phyloP scores from a whole-genome alignment of 53 echinoderm and acorn worm genomes.

The Astropecten irregularis region DNA sequence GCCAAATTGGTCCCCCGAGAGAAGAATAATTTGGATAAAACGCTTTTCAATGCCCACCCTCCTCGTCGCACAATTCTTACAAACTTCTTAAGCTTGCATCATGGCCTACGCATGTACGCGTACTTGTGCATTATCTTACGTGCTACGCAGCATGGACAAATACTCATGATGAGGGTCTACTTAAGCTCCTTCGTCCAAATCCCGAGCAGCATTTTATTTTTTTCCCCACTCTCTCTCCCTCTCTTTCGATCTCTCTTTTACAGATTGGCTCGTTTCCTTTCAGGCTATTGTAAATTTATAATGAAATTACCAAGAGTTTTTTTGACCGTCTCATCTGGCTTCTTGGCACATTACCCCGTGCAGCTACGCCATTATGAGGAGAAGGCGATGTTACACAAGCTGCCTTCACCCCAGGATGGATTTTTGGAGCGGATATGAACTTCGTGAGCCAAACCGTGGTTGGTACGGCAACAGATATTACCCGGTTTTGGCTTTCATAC shows the following conservation, averaged over 20 bases:
- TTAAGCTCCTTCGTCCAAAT: background rate
- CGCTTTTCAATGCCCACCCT: too few species aligned
- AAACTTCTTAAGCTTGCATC: too few species aligned
- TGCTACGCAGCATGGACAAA: too few species aligned
- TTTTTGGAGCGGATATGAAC: constrained; percentile 21
- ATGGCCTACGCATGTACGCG: too few species aligned
- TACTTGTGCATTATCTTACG: too few species aligned
- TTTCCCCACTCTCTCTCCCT: too few species aligned
- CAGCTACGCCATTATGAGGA: background rate
- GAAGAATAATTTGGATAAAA: too few species aligned
- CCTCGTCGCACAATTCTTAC: too few species aligned
- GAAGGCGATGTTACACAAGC: background rate
- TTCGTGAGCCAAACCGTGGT: background rate
- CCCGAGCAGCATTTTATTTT: too few species aligned
- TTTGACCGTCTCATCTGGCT: background rate
- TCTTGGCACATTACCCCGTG: background rate
- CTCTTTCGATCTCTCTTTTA: too few species aligned
- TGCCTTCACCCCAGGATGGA: constrained; percentile 19
- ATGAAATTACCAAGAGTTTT: background rate
- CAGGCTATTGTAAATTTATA: constrained; percentile 25
- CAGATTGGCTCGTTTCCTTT: too few species aligned
- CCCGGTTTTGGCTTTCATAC: constrained; percentile 31
- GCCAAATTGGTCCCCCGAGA: too few species aligned
- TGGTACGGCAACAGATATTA: constrained; percentile 44
- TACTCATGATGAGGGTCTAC: background rate